Base-by-base conservation (phyloP, 2,113 vertebrate species). In the Cariama cristata region DNA sequence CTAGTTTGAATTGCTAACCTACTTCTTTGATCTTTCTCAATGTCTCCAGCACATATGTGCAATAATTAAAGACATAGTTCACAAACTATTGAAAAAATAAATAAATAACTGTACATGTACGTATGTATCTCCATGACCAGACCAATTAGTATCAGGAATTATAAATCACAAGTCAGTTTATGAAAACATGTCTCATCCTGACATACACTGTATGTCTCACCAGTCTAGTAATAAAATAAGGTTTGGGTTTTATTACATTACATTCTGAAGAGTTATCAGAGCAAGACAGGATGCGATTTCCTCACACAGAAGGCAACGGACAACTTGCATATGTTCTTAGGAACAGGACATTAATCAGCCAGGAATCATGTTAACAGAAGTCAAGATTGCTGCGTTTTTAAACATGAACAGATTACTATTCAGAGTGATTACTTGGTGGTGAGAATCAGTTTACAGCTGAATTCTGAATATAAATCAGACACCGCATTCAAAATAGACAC, bases 51-150 rank as follows among this genome's bases (percentile, higher is more conserved):
- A 90, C 96, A 96, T 94, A 96, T 96, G 95, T 93, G 94, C 86
- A 95, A 93, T 97, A 97, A 98, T 97, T 97, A 97, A 97, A 97
- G 97, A 95, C 92, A 96, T 1, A 91, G 91, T 93, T 87, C 94
- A 76, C 80, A 58, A 93, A 95, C 68, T 67, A 68, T 21, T 85
- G 73, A 83, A 68, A 38, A 80, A 88, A 33, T 6, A 94, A 87
- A 91, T 42, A 95, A 94, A n/a, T 56, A 88, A 85, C 73, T 71
- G 42, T 63, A 50, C 68, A 42, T 23, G 47, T 23, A 80, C 55
- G 3, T n/a, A 33, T 74, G n/a, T 42, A 66, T 50, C 93, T 44
- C 74, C 82, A 74, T 24, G 80, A 75, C 53, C 74, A 92, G 80
- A 74, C 58, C 56, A 91, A 95, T 82, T 90, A 91, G 81, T 40